These are phyloP conservation scores for Myotis lucifugus DNA, from an alignment of 2,113 vertebrate genomes.

Conservation along the genomic window DNA sequence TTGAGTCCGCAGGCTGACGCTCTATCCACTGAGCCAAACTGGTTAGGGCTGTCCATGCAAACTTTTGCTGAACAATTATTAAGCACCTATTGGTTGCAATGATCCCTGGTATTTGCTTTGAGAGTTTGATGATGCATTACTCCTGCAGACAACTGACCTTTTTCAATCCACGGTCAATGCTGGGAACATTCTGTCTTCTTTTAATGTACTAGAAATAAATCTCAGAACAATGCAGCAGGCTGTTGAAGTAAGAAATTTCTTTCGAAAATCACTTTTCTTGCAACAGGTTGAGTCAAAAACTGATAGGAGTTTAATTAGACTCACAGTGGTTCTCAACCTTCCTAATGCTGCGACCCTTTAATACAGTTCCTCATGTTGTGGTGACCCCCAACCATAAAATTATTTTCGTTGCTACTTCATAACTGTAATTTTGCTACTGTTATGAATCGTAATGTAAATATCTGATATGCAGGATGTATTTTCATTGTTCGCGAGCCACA, in stretches of 20 bases:
- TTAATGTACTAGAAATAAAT: not conserved
- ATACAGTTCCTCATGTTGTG: no score
- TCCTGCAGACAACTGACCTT: not conserved
- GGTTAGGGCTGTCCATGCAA: not conserved
- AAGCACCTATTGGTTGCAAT: not conserved
- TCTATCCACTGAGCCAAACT: no score
- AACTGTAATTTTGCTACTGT: no score
- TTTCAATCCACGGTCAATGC: not conserved
- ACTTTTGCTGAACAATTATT: not conserved
- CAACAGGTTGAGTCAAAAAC: not conserved
- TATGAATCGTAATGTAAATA: no score
- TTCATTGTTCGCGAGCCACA: no score
- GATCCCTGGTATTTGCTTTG: not conserved
- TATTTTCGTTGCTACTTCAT: no score
- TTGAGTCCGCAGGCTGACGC: no score
- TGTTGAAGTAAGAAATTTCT: not conserved
- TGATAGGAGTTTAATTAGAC: not conserved
- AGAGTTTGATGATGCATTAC: not conserved
- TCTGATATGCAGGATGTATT: no score
- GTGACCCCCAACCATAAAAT: no score
- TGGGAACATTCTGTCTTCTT: not conserved
- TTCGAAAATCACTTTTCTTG: not conserved
- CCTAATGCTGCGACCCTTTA: no score
- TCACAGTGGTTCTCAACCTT: no score
- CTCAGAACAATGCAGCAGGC: not conserved